Base-by-base conservation (phyloP, 2,888 invertebrate genomes). In the Patella ulyssiponensis region DNA sequence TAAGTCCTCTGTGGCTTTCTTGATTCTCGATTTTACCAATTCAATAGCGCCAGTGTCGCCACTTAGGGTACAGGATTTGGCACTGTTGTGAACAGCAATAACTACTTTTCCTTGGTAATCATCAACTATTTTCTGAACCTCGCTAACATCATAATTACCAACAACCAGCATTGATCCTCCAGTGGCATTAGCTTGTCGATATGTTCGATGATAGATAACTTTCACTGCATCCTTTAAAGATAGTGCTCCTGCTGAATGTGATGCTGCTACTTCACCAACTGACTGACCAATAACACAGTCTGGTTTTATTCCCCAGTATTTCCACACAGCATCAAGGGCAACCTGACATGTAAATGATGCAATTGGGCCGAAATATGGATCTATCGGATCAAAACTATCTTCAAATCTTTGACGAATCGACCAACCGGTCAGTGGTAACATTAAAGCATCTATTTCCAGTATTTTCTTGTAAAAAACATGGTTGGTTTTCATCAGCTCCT, bases 231-330 rank as follows among this genome's bases (percentile, higher is more conserved):
- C 79, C 27, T 81, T 74, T 58, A 87, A 73, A 70, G 81, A 69
- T 20, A 84, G 72, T n/a, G 79, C 73, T 5, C 84, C 82, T 11
- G 83, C 76, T 71, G 80, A 77, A 71, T 82, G 82, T 2, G 87
- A 85, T 15, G 85, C 86, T 7, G 87, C 86, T 14, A 87, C 86
- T 54, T 88, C 88, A 9, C 88, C 88, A 3, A 87, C 86, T 1
- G 88, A 88, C 78, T 87, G 88, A 14, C 88, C 87, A 20, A 88
- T 78, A 1, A 86, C 79, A n/a, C 76, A 78, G 64, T 82, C 79
- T 20, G 87, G 84, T n/a, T 56, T 33, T 12, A 87, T 78, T 7
- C 87, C 86, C 70, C 79, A 77, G 56, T 80, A 70, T 69, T 74
- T 73, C 86, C 86, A 87, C 23, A 86, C 17, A 9, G 72, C 56